Conservation (phyloP, 2,797 vertebrate genomes). For the Adelosebastes latens region DNA sequence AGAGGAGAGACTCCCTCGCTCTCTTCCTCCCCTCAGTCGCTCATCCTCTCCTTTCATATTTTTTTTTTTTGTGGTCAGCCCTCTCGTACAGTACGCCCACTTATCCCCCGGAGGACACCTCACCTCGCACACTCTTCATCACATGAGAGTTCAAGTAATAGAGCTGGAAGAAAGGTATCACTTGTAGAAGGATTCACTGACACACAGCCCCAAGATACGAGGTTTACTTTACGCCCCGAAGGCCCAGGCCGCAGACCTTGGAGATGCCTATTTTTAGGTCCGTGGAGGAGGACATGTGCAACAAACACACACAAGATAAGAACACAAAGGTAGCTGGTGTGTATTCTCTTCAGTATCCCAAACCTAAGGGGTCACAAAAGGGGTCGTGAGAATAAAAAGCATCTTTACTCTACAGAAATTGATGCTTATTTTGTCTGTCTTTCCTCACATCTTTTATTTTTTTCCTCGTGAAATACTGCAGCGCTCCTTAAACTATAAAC, state of each 20-base stretch:
- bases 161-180: conserved; percentile 22
- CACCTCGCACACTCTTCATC: conserved; percentile 40
- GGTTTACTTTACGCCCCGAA: conserved; percentile 5
- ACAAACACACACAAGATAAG: conserved; percentile 10
- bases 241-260: conserved; percentile 34
- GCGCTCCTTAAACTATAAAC: background rate
- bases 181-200: conserved; percentile 19
- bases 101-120: conserved; percentile 51
- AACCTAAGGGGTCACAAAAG: background rate
- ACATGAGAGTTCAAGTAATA: conserved; percentile 39
- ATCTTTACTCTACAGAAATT: background rate
- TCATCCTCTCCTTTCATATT: conserved; percentile 32
- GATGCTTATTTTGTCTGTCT: background rate
- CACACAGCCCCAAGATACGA: conserved; percentile 7
- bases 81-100: conserved; percentile 21
- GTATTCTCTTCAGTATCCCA: background rate
- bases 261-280: conserved; percentile 46
- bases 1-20: conserved; percentile 16
- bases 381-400: background rate
- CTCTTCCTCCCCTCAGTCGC: conserved; percentile 8
- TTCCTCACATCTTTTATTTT: background rate
- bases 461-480: background rate
- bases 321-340: background rate
- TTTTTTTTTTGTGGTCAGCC: conserved; percentile 40
- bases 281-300: background rate